A percentile compares a stretch with the other conserved stretches of the same genome.
Conservation (phyloP, 2,888 invertebrate genomes). For the Drosophila rellima region DNA sequence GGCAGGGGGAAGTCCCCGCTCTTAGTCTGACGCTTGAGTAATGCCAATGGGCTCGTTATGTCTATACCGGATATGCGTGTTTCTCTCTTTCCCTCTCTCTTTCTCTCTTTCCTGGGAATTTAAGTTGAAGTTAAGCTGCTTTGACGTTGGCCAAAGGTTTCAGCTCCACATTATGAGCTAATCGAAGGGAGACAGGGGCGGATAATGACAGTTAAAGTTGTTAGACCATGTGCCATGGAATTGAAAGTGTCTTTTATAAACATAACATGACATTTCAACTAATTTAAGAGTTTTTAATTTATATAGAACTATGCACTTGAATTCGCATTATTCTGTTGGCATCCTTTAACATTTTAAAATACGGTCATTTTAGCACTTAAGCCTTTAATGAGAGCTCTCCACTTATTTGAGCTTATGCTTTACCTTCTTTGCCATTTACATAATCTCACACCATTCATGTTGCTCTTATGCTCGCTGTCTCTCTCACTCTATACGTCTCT, state of each 20-base stretch:
- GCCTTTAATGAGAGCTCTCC: slow-evolving; percentile 11
- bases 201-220: slow-evolving; percentile 3
- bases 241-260: not conserved
- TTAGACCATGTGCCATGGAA: not conserved
- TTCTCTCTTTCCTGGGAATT: not conserved
- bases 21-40: slow-evolving; percentile 34
- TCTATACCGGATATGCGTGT: slow-evolving; percentile 59
- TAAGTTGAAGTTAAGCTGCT: slow-evolving; percentile 38
- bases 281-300: not conserved
- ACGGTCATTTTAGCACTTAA: not conserved
- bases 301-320: not conserved
- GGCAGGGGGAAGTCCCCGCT: not conserved
- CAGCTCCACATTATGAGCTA: slow-evolving; percentile 5
- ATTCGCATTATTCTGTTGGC: not conserved
- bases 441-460: slow-evolving; percentile 3
- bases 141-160: slow-evolving; percentile 52
- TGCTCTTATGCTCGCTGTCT: not conserved
- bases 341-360: not conserved
- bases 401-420: slow-evolving; percentile 13
- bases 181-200: not conserved
- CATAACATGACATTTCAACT: not conserved
- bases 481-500: not conserved
- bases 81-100: not conserved
- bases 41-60: slow-evolving; percentile 57
- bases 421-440: not conserved